Conservation (phyloP, 2,113 vertebrate species). For the Oceanites oceanicus region DNA sequence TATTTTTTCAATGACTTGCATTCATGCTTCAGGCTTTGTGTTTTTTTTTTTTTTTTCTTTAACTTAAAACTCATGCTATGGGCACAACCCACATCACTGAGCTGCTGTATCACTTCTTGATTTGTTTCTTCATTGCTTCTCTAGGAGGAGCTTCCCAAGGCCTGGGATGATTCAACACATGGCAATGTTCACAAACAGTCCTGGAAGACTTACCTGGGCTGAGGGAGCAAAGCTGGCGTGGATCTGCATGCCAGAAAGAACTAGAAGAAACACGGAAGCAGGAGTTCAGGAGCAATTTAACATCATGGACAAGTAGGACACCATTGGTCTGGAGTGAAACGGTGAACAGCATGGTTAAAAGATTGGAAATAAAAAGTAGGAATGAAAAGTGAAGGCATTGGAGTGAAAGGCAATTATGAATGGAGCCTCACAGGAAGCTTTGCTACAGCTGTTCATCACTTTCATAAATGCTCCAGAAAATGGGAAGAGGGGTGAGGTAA, state of each 20-base stretch:
- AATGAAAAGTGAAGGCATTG: not conserved
- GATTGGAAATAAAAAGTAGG: not conserved
- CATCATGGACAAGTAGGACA: not conserved
- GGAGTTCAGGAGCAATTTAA: not conserved
- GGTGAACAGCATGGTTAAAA: not conserved
- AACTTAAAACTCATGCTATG: not conserved
- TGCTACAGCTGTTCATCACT: not conserved
- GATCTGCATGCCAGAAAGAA: not conserved
- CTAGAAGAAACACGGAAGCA: not conserved
- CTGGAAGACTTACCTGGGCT: not conserved
- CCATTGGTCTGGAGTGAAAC: not conserved
- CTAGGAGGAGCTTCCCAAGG: not conserved
- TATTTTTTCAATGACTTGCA: not conserved
- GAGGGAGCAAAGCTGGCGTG: not conserved
- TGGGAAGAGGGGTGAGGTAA: not conserved
- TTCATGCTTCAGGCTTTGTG: not conserved
- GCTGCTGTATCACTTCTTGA: not conserved
- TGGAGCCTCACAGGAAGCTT: not conserved
- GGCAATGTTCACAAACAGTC: not conserved
- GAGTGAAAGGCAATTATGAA: not conserved
- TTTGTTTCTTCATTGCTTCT: not conserved
- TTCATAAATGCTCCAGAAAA: not conserved
- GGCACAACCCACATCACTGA: not conserved
- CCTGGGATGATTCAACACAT: not conserved
- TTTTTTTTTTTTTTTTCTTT: not conserved